Evolutionary conservation across 2,888 invertebrate species (phyloP), one percentile per base, ranked within the genome.

Genomic region (Zele albiditarsus): DNA sequence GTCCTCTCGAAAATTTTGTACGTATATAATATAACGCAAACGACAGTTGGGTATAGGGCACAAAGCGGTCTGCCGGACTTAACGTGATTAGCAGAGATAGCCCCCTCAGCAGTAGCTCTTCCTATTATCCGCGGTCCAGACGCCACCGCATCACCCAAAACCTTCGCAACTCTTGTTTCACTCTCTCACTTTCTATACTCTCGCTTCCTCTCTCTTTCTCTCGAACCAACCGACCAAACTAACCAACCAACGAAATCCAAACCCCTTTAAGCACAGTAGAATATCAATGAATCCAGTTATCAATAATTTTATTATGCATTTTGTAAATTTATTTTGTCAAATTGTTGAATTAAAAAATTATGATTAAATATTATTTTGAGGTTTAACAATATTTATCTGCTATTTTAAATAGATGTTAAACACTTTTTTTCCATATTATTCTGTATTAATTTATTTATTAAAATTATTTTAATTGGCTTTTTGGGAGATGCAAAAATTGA

Each of bases 1-100:
- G n/a, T n/a, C 81, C 79, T 81, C 80, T 81, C 81, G 85, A 81
- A 73, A 69, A 77, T 78, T 79, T 82, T 80, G 79, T 82, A 82
- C 80, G 38, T 38, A 38, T 38, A 38, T 38, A 12, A 53, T 53
- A 53, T 53, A 53, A 53, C 20, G 53, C 53, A 53, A 53, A 53
- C 53, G 53, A 53, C 53, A 53, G 53, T 8, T 20, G 20, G 53
- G 20, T 81, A 76, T 81, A 79, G 77, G 75, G 84, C 85, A 85
- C 88, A 87, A 87, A 87, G 86, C 87, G 87, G 87, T 87, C 86
- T 85, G 85, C 84, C 83, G 86, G 88, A 88, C 88, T 88, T 88
- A 88, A 88, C 87, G 85, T 84, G 88, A 88, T 88, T 88, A 88
- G 87, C 88, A 86, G 87, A 88, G 87, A 88, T 88, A 88, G 85